Percentiles rank a stretch among this genome's conserved stretches.
Evolutionary conservation across 2,888 invertebrate species (phyloP).

Genomic region (Rhagonycha lutea): DNA sequence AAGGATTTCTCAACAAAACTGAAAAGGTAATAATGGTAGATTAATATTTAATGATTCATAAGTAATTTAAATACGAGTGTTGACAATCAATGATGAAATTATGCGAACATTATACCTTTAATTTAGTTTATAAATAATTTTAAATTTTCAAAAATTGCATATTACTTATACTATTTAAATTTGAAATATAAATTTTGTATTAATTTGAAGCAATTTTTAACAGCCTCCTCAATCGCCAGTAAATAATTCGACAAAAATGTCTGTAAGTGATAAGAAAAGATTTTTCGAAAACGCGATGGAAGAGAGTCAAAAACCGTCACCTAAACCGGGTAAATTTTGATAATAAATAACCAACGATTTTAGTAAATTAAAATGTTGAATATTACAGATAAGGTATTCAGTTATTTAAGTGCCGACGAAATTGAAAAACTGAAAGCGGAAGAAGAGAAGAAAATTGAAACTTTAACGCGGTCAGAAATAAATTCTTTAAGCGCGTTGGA

Average conservation of each 20-base stretch:
- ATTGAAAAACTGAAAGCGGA: slow-evolving; percentile 92
- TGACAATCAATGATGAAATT: not conserved
- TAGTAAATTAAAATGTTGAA: not conserved
- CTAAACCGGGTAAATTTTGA: slow-evolving; percentile 57
- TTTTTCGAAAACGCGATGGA: slow-evolving; percentile 97
- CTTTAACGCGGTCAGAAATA: slow-evolving; percentile 68
- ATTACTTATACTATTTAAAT: not conserved
- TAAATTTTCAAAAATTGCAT: not conserved
- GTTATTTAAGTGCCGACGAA: slow-evolving; percentile 92
- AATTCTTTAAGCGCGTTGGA: slow-evolving; percentile 61
- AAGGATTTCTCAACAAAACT: slow-evolving; percentile 8
- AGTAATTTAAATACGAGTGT: not conserved
- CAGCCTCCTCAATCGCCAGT: slow-evolving; percentile 69
- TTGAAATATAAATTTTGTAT: not conserved
- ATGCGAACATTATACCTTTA: not conserved
- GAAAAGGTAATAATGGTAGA: slow-evolving; percentile 16
- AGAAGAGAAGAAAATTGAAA: slow-evolving; percentile 87
- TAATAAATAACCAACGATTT: not conserved
- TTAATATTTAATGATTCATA: not conserved
- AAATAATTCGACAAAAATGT: slow-evolving; percentile 77
- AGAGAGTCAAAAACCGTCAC: slow-evolving; percentile 83
- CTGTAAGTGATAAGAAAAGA: slow-evolving; percentile 90
- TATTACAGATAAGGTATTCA: slow-evolving; percentile 84
- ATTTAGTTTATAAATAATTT: not conserved
- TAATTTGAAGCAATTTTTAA: slow-evolving; percentile 15